Conservation (phyloP, 2,113 vertebrate species). For the Corydoras sp. region DNA sequence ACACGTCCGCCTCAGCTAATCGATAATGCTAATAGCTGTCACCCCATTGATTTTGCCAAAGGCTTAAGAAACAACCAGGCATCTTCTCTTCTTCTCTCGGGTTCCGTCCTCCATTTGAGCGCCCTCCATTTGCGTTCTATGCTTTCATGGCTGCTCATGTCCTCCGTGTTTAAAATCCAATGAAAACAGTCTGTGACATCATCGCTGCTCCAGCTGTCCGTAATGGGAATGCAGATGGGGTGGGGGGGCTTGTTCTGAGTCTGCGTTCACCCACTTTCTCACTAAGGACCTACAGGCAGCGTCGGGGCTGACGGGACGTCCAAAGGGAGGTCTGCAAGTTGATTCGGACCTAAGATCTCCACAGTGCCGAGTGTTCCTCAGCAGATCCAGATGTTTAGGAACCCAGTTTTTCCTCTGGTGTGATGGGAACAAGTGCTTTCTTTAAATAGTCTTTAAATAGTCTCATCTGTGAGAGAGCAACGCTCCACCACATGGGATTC, state of each 20-base stretch:
- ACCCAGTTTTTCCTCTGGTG: not conserved
- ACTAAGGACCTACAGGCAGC: conserved; percentile 6
- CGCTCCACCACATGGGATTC: not conserved
- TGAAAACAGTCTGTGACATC: not conserved
- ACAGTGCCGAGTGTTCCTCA: conserved; percentile 7
- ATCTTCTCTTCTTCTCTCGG: conserved; percentile 25
- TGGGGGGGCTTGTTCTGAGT: conserved; percentile 1
- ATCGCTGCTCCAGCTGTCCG: not conserved
- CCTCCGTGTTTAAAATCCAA: not conserved
- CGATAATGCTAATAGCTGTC: conserved; percentile 45
- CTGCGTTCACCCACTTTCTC: conserved; percentile 12
- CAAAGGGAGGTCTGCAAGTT: conserved; percentile 34
- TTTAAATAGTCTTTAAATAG: conserved; percentile 34
- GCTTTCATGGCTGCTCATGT: not conserved
- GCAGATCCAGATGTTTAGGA: not conserved
- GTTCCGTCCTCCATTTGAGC: not conserved
- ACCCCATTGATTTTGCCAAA: conserved; percentile 40
- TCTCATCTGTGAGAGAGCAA: not conserved
- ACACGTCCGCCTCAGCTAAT: conserved; percentile 32
- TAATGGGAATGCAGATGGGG: not conserved
- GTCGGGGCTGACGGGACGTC: conserved; percentile 7
- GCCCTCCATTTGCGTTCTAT: not conserved
- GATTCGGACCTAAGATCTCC: conserved; percentile 15
- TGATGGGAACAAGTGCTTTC: conserved; percentile 15
- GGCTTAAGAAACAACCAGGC: conserved; percentile 34